Evolutionary conservation across 1,140 invertebrate genomes (phyloP).

Genomic region (Brachionus rotundiformis): DNA sequence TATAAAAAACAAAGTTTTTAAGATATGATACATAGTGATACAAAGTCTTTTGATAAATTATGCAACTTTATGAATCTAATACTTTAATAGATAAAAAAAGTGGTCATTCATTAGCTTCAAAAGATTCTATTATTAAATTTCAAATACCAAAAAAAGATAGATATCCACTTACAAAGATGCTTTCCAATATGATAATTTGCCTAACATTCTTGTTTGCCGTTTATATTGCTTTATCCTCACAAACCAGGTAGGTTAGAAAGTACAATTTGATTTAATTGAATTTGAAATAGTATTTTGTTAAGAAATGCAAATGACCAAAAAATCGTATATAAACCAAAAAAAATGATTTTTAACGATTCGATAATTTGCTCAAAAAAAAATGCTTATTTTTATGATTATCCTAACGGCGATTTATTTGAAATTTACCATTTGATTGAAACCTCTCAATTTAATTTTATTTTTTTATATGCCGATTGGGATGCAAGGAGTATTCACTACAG

Average conservation of each 20-base stretch:
- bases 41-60: neutral
- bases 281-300: neutral
- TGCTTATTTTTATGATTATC: neutral
- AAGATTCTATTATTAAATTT: neutral
- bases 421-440: neutral
- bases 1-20: too few species aligned
- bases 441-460: neutral
- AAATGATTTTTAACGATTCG: neutral
- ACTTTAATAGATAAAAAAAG: neutral
- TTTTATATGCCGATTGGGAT: constrained; percentile 21
- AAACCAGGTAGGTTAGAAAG: neutral
- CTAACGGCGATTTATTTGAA: neutral
- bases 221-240: neutral
- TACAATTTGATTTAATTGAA: neutral
- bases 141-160: neutral
- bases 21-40: too few species aligned
- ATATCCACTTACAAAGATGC: neutral
- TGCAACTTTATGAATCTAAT: constrained; percentile 7
- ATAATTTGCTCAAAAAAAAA: neutral
- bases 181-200: neutral
- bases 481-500: neutral
- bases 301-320: neutral
- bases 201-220: neutral
- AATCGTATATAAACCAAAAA: neutral
- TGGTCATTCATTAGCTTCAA: neutral